Evolutionary conservation across 1,140 invertebrate genomes (phyloP).

Genomic region (Trichogramma pretiosum): DNA sequence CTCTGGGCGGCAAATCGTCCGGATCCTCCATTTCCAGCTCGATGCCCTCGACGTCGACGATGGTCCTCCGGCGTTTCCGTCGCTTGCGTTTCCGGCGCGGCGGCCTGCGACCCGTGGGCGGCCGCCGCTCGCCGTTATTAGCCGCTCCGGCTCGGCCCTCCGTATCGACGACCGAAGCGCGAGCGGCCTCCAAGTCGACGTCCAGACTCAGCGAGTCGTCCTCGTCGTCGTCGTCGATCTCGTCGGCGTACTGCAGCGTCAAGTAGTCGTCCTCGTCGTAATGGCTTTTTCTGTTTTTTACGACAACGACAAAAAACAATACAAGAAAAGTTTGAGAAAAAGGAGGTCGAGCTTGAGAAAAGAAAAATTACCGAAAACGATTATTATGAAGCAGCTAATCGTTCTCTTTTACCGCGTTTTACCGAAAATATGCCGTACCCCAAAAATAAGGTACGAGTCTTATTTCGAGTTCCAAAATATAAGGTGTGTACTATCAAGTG

Average conservation of each 20-base stretch:
- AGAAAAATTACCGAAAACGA: no score
- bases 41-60: conserved; percentile 23
- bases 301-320: no score
- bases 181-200: background rate
- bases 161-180: conserved; percentile 29
- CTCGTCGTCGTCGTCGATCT: conserved; percentile 35
- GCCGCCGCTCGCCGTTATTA: no score
- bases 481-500: no score
- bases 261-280: conserved; percentile 45
- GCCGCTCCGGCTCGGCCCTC: no score
- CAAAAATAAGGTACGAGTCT: no score
- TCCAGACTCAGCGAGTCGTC: conserved; percentile 27
- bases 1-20: conserved; percentile 69
- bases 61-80: conserved; percentile 29
- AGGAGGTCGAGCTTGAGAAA: no score
- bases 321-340: no score
- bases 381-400: no score
- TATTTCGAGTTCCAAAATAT: no score
- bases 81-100: conserved; percentile 21
- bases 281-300: conserved; percentile 41
- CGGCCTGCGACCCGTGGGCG: conserved; percentile 27
- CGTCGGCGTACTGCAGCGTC: conserved; percentile 45
- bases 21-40: conserved; percentile 46
- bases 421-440: no score
- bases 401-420: no score